Conservation (phyloP, 2,797 vertebrate genomes). For the Sebastes glaucus region DNA sequence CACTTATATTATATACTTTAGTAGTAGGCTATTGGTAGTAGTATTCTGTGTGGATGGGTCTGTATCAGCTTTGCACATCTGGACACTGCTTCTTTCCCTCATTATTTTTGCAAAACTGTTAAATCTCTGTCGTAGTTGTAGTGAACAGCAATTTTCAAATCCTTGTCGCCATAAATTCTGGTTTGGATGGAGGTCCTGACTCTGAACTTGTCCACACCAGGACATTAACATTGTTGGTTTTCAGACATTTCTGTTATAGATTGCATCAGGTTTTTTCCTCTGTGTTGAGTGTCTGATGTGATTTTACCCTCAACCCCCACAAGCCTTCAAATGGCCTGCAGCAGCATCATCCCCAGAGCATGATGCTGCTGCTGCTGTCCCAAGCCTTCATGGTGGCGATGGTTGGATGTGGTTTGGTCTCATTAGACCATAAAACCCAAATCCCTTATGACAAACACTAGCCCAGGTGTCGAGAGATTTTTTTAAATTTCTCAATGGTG, state of each 20-base stretch:
- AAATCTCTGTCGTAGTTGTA: background rate
- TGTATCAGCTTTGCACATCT: constrained; percentile 1
- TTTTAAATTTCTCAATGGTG: background rate
- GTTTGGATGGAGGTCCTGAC: background rate
- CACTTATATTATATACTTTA: too few relatives aligned
- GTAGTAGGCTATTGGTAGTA: too few relatives aligned
- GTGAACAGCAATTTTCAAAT: background rate
- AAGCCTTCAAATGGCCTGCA: background rate
- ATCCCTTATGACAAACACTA: background rate
- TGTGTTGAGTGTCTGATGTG: background rate
- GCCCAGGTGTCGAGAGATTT: background rate
- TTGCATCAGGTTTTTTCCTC: constrained; percentile 5
- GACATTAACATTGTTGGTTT: background rate
- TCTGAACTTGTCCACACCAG: background rate
- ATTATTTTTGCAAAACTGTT: background rate
- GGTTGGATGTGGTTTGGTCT: background rate
- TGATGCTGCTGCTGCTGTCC: background rate
- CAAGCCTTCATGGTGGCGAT: background rate
- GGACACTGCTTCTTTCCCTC: background rate
- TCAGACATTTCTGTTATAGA: background rate
- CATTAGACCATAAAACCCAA: background rate
- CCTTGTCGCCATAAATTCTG: background rate
- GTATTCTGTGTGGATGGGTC: background rate
- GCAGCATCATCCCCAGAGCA: background rate
- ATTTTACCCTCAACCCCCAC: background rate